Evolutionary conservation across 2,888 invertebrate species (phyloP).

Genomic region (Polyploca ridens): DNA sequence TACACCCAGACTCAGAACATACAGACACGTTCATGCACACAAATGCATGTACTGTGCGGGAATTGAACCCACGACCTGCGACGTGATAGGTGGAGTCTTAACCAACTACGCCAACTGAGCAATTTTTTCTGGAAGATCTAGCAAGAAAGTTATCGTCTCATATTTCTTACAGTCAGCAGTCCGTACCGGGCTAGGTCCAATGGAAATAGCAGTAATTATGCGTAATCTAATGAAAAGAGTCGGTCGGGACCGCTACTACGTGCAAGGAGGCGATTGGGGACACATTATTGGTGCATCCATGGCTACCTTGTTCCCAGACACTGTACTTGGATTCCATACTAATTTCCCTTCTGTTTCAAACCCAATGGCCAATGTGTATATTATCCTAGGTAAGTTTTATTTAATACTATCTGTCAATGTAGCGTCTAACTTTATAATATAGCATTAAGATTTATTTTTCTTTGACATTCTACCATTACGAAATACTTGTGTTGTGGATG

Average conservation of each 20-base stretch:
- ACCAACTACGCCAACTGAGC: no score
- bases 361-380: slow-evolving; percentile 47
- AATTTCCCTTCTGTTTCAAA: slow-evolving; percentile 83
- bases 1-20: no score
- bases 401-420: neutral
- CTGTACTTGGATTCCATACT: slow-evolving; percentile 81
- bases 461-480: no score
- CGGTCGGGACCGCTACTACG: slow-evolving; percentile 86
- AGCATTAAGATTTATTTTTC: no score
- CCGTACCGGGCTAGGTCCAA: slow-evolving; percentile 84
- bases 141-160: no score
- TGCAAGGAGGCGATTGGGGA: slow-evolving; percentile 92
- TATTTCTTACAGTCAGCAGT: slow-evolving; percentile 63
- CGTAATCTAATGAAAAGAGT: slow-evolving; percentile 89
- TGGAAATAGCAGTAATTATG: slow-evolving; percentile 84
- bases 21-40: no score
- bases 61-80: no score
- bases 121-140: no score
- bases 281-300: slow-evolving; percentile 83
- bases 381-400: slow-evolving; percentile 59
- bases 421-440: no score
- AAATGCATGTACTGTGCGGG: no score
- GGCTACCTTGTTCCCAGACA: slow-evolving; percentile 85
- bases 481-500: no score
- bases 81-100: no score